Evolutionary conservation across 2,888 invertebrate species (phyloP).

Genomic region (Agapetus fuscipes): DNA sequence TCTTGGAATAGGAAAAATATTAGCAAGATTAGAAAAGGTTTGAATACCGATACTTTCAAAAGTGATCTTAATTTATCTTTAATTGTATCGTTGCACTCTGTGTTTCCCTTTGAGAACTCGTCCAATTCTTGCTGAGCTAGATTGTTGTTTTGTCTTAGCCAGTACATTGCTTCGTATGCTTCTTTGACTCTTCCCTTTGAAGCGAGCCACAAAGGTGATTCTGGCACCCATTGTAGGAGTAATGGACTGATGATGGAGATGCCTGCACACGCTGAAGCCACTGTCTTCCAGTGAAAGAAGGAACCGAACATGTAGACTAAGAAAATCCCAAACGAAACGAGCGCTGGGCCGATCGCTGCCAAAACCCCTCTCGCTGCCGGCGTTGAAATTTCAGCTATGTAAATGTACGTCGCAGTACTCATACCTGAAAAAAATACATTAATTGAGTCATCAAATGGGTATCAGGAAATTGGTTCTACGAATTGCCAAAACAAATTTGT

Average conservation of each 20-base stretch:
- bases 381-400: slow-evolving; percentile 59
- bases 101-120: slow-evolving; percentile 42
- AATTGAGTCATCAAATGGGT: no score
- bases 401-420: slow-evolving; percentile 59
- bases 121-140: slow-evolving; percentile 54
- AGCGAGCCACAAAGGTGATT: slow-evolving; percentile 59
- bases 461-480: no score
- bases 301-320: slow-evolving; percentile 59
- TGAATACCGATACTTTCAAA: slow-evolving; percentile 48
- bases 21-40: slow-evolving; percentile 56
- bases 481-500: no score
- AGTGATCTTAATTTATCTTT: slow-evolving; percentile 36
- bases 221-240: slow-evolving; percentile 54
- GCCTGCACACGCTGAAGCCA: slow-evolving; percentile 54
- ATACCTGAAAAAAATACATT: slow-evolving; percentile 43
- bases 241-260: slow-evolving; percentile 47
- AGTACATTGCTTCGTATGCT: slow-evolving; percentile 52
- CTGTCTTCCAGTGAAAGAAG: slow-evolving; percentile 54
- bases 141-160: slow-evolving; percentile 54
- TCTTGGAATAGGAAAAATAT: slow-evolving; percentile 61
- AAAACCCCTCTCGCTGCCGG: slow-evolving; percentile 58
- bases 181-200: slow-evolving; percentile 50
- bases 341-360: slow-evolving; percentile 58
- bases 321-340: slow-evolving; percentile 63
- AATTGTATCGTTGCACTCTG: slow-evolving; percentile 26